These are phyloP conservation scores for Mythimna ferrago DNA, from an alignment of 2,888 invertebrate species.

Conservation along the genomic window DNA sequence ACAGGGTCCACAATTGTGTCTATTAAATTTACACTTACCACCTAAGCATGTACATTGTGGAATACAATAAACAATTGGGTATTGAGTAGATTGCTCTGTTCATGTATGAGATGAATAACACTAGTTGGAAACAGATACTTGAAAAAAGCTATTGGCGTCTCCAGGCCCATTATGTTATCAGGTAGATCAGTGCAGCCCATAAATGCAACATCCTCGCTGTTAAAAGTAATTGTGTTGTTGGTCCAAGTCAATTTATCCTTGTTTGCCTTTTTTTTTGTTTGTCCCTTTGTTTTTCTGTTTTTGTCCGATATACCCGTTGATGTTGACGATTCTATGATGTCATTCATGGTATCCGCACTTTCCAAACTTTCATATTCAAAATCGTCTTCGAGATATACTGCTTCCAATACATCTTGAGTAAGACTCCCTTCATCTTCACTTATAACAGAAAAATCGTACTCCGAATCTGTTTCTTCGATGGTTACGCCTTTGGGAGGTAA, in stretches of 20 bases:
- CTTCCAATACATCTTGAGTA: slow-evolving; percentile 15
- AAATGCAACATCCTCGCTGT: slow-evolving; percentile 31
- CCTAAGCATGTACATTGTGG: too few relatives aligned
- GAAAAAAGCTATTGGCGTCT: slow-evolving; percentile 50
- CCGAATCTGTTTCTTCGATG: slow-evolving; percentile 21
- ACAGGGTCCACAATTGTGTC: too few relatives aligned
- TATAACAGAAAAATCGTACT: slow-evolving; percentile 19
- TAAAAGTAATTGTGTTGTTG: slow-evolving; percentile 15
- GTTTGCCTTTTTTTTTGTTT: slow-evolving; percentile 14
- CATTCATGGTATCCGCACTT: slow-evolving; percentile 5
- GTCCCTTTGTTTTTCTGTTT: slow-evolving; percentile 18
- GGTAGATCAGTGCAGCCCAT: slow-evolving; percentile 43
- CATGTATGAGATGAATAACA: slow-evolving; percentile 41
- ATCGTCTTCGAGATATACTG: slow-evolving; percentile 18
- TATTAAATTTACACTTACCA: too few relatives aligned
- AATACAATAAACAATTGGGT: too few relatives aligned
- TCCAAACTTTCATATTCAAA: slow-evolving; percentile 5
- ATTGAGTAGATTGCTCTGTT: slow-evolving; percentile 30
- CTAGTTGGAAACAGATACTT: slow-evolving; percentile 46
- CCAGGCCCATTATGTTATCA: slow-evolving; percentile 43
- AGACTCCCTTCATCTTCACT: slow-evolving; percentile 23
- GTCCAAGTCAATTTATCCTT: slow-evolving; percentile 16
- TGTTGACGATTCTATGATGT: neutral
- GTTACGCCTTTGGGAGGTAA: slow-evolving; percentile 30
- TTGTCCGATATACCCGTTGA: slow-evolving; percentile 20